These are phyloP conservation scores for Acromyrmex charruanus DNA, from an alignment of 1,140 invertebrate genomes.

Conservation along the genomic window DNA sequence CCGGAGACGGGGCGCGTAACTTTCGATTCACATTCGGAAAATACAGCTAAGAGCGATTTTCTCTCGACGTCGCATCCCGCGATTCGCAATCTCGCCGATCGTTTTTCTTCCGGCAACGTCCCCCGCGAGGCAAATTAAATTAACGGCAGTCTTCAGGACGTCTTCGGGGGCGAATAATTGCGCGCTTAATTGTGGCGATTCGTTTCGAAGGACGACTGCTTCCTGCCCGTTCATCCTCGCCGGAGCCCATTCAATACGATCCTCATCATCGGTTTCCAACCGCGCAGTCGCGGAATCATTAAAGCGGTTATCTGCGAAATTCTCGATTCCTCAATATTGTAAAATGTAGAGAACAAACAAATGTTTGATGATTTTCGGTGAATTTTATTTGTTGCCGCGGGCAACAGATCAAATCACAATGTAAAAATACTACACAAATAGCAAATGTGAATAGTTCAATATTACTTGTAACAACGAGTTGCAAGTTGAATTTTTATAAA, in stretches of 20 bases:
- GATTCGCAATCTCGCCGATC: conserved; percentile 70
- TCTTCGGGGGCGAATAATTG: conserved; percentile 74
- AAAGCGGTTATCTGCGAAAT: conserved; percentile 30
- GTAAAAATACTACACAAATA: neutral
- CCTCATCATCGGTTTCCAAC: conserved; percentile 61
- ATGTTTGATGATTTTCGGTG: neutral
- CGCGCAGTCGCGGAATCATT: conserved; percentile 60
- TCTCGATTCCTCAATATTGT: conserved; percentile 26
- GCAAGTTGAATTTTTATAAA: neutral
- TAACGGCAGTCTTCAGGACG: conserved; percentile 58
- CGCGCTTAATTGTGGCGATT: conserved; percentile 76
- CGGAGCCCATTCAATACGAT: conserved; percentile 47
- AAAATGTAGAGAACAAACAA: neutral
- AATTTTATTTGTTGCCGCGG: neutral
- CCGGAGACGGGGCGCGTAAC: conserved; percentile 28
- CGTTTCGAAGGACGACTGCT: conserved; percentile 61
- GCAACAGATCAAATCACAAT: neutral
- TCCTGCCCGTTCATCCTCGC: conserved; percentile 2
- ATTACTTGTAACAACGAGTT: neutral
- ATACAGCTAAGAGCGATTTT: conserved; percentile 68
- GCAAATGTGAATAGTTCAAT: conserved; percentile 13
- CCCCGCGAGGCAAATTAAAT: conserved; percentile 75
- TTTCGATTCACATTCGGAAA: conserved; percentile 67
- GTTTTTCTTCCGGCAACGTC: conserved; percentile 70
- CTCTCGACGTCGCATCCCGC: conserved; percentile 39